These are phyloP conservation scores for Chionoecetes opilio DNA, from an alignment of 1,140 invertebrate genomes.

Conservation along the genomic window DNA sequence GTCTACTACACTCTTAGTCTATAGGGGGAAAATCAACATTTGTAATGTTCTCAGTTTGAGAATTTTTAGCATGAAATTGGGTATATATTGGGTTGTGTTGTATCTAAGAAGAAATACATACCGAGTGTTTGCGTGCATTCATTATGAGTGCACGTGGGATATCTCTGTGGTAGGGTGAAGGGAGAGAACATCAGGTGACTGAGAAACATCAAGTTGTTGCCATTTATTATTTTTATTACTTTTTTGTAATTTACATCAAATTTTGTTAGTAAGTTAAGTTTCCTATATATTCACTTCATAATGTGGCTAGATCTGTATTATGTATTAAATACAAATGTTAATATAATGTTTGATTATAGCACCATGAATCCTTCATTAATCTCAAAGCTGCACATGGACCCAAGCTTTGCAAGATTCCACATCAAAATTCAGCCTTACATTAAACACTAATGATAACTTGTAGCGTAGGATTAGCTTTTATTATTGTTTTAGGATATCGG, in stretches of 20 bases:
- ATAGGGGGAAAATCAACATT: background rate
- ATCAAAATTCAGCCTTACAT: too few relatives aligned
- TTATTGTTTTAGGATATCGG: too few relatives aligned
- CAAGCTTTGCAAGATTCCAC: too few relatives aligned
- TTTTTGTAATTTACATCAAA: constrained; percentile 58
- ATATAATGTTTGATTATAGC: background rate
- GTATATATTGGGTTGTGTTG: background rate
- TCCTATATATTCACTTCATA: constrained; percentile 69
- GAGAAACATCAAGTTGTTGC: background rate
- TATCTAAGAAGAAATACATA: background rate
- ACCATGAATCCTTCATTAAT: background rate
- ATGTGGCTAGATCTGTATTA: constrained; percentile 77
- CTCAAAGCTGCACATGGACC: too few relatives aligned
- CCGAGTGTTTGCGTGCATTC: background rate
- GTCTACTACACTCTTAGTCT: background rate
- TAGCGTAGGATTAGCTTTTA: too few relatives aligned
- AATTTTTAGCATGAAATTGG: background rate
- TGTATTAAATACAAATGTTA: constrained; percentile 72
- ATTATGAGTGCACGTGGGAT: background rate
- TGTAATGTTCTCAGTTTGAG: background rate
- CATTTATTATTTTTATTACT: constrained; percentile 15
- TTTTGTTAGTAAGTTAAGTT: constrained; percentile 61
- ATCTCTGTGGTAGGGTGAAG: background rate
- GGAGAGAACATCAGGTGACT: background rate
- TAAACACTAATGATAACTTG: too few relatives aligned